phyloP scores from a whole-genome alignment of 1,140 invertebrate genomes.

The Hyles euphorbiae region DNA sequence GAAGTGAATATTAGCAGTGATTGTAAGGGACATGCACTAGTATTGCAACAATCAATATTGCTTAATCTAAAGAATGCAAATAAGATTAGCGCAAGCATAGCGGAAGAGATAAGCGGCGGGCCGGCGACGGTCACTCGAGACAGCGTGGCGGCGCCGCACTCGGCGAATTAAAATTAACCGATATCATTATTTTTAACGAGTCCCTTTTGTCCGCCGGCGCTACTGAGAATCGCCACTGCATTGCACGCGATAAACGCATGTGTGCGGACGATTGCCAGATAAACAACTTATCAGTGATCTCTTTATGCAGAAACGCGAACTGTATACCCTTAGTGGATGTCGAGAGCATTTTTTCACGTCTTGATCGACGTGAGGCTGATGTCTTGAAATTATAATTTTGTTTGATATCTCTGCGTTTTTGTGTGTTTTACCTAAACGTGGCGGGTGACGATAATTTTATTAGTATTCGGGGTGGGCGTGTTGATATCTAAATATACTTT shows the following conservation, averaged over 20 bases:
- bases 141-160: slow-evolving; percentile 41
- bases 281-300: slow-evolving; percentile 17
- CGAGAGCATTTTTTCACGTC: too few relatives aligned
- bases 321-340: too few relatives aligned
- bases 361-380: too few relatives aligned
- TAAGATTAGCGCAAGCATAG: slow-evolving; percentile 18
- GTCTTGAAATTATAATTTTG: too few relatives aligned
- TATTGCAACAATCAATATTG: slow-evolving; percentile 10
- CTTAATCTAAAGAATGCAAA: slow-evolving; percentile 15
- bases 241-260: slow-evolving; percentile 15
- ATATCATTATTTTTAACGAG: slow-evolving; percentile 34
- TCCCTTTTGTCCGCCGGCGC: slow-evolving; percentile 23
- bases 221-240: slow-evolving; percentile 19
- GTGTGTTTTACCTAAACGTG: too few relatives aligned
- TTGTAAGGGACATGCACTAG: too few relatives aligned
- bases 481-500: too few relatives aligned
- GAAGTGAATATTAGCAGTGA: too few relatives aligned
- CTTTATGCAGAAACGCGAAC: not conserved
- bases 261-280: slow-evolving; percentile 19
- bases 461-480: too few relatives aligned
- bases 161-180: slow-evolving; percentile 27
- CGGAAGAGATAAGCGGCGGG: slow-evolving; percentile 33
- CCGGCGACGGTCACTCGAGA: slow-evolving; percentile 28
- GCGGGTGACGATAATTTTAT: too few relatives aligned
- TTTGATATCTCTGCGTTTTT: too few relatives aligned